Evolutionary conservation across 2,888 invertebrate genomes (phyloP), one percentile per base, ranked within the genome.

Genomic region (Zele albiditarsus): DNA sequence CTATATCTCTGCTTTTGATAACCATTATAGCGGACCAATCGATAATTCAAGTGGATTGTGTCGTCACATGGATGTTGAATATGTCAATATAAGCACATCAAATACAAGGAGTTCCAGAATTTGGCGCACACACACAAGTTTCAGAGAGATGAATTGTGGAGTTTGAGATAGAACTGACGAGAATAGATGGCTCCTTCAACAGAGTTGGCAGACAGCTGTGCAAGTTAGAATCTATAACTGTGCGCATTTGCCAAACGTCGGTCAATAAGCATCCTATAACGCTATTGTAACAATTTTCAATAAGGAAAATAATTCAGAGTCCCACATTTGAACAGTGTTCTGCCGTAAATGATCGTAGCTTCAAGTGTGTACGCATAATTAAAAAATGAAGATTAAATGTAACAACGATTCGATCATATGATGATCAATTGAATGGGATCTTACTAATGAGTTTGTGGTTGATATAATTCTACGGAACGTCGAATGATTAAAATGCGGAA

Each of bases 81-180:
- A 5, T 53, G 53, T 53, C 62, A 62, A 28, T 62, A 20, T 27
- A 27, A 28, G 14, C n/a, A 12, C 60, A 8, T 20, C 25, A 60
- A 60, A n/a, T 65, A 65, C 16, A 38, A 53, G 53, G n/a, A 62
- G 20, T 20, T 23, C 23, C 23, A 65, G 38, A 42, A 20, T 65
- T 65, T 23, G 25, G 20, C 16, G 5, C 10, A 38, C 38, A 62
- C n/a, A 28, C 31, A 38, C 65, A 38, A 53, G 63, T 31, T 38
- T 62, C 27, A 16, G 8, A 16, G 28, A 63, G 33, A 63, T 63
- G 16, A 33, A 63, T 38, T 63, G 63, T 33, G 31, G 20, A 63
- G 63, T 38, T 63, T 38, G 20, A 10, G 33, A 33, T 63, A 12
- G 20, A 33, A 63, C 20, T 12, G 23, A 63, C 20, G 10, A 20